Conservation (phyloP, 2,888 invertebrate species). For the Pinctada fucata region DNA sequence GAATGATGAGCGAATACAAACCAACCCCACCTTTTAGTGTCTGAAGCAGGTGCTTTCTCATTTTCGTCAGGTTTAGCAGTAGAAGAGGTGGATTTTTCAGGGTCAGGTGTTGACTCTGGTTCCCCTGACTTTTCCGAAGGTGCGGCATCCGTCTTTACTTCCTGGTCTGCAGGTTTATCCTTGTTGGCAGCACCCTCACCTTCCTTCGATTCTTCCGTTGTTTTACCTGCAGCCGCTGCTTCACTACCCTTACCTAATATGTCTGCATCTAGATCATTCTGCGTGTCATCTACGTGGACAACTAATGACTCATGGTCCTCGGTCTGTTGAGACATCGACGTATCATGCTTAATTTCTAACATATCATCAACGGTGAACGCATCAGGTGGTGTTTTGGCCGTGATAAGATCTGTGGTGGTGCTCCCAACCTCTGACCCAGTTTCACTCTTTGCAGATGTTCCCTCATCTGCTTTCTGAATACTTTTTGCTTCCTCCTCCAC, state of each 20-base stretch:
- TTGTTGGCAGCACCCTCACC: constrained; percentile 8
- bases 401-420: constrained; percentile 25
- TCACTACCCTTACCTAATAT: constrained; percentile 48
- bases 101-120: neutral
- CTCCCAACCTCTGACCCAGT: constrained; percentile 13
- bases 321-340: constrained; percentile 45
- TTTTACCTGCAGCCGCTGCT: constrained; percentile 31
- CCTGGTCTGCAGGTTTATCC: neutral
- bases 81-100: constrained; percentile 4
- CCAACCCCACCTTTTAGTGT: constrained; percentile 65
- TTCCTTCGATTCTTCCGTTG: constrained; percentile 32
- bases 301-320: constrained; percentile 75
- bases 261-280: constrained; percentile 76
- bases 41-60: constrained; percentile 60
- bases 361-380: constrained; percentile 67
- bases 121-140: constrained; percentile 1
- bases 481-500: neutral
- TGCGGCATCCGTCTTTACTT: constrained; percentile 28
- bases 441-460: constrained; percentile 11
- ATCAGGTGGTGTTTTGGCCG: constrained; percentile 14
- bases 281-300: constrained; percentile 76
- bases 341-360: constrained; percentile 57
- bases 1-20: constrained; percentile 50
- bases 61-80: constrained; percentile 52
- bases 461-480: neutral